These are phyloP conservation scores for Syrmaticus mikado DNA, from an alignment of 2,113 vertebrate species.

Conservation along the genomic window DNA sequence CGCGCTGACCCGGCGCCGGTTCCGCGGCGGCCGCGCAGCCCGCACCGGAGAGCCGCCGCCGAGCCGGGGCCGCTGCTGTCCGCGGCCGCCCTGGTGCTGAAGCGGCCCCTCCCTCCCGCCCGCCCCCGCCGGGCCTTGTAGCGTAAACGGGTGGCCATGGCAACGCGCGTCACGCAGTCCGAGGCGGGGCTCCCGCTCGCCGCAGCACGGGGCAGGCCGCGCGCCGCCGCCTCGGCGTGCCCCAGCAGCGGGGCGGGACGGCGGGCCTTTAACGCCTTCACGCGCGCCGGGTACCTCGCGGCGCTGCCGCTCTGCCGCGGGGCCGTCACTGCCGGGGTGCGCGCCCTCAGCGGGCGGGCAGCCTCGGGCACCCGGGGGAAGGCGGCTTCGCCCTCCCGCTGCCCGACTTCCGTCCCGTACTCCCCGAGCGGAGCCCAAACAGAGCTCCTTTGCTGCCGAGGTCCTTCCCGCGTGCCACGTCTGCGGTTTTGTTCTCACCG, in stretches of 20 bases:
- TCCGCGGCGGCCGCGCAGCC: not conserved
- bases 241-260: no score
- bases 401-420: not conserved
- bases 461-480: not conserved
- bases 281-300: no score
- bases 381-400: not conserved
- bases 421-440: not conserved
- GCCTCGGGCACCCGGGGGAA: no score
- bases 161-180: slow-evolving; percentile 85
- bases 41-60: not conserved
- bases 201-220: not conserved
- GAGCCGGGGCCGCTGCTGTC: slow-evolving; percentile 74
- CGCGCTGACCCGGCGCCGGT: not conserved
- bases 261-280: no score
- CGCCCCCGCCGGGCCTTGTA: slow-evolving; percentile 68
- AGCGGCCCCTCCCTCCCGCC: slow-evolving; percentile 60
- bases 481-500: fast-evolving
- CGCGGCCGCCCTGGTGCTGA: slow-evolving; percentile 82
- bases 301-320: no score
- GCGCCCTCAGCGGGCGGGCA: no score
- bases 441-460: fast-evolving
- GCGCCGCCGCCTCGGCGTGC: not conserved
- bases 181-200: slow-evolving; percentile 53
- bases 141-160: slow-evolving; percentile 88
- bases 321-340: no score